A percentile compares a stretch with the other conserved stretches of the same genome.
phyloP scores from a whole-genome alignment of 1,140 invertebrate species.

The Camponotus vicinus region DNA sequence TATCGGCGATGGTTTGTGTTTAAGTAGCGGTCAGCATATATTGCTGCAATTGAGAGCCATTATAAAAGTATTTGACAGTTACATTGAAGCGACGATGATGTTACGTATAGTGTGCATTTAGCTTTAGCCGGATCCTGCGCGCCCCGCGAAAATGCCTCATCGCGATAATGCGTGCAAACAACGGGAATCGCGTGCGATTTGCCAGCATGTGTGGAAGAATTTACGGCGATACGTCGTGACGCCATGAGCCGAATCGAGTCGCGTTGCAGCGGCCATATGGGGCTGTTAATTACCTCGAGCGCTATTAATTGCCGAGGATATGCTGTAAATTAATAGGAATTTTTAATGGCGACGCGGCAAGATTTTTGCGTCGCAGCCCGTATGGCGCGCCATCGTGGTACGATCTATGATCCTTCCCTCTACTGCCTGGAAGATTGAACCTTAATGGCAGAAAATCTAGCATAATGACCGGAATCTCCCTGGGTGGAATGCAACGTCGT shows the following conservation, averaged over 20 bases:
- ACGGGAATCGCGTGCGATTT: slow-evolving; percentile 20
- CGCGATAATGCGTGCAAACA: slow-evolving; percentile 37
- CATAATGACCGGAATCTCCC: slow-evolving; percentile 45
- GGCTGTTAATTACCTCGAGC: slow-evolving; percentile 66
- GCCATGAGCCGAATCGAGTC: slow-evolving; percentile 13
- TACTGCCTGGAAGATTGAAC: slow-evolving; percentile 19
- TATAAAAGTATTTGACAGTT: no score
- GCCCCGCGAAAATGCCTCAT: slow-evolving; percentile 7
- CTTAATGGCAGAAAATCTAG: slow-evolving; percentile 61
- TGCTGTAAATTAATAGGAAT: slow-evolving; percentile 65
- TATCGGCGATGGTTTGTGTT: no score
- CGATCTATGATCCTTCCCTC: neutral
- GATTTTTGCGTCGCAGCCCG: slow-evolving; percentile 5
- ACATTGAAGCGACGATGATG: no score
- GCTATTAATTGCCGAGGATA: slow-evolving; percentile 60
- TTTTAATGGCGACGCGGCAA: slow-evolving; percentile 53
- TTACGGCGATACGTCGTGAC: slow-evolving; percentile 28
- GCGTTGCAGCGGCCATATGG: slow-evolving; percentile 7
- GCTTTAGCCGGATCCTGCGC: neutral
- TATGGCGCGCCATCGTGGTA: slow-evolving; percentile 32
- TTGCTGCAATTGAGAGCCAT: no score
- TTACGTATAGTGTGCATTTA: no score
- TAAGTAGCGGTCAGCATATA: no score
- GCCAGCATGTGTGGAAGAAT: slow-evolving; percentile 3
- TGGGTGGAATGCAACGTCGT: slow-evolving; percentile 37